Evolutionary conservation across 2,797 vertebrate species (phyloP), one percentile per base, ranked within the genome.

Genomic region (Nyctibius grandis): DNA sequence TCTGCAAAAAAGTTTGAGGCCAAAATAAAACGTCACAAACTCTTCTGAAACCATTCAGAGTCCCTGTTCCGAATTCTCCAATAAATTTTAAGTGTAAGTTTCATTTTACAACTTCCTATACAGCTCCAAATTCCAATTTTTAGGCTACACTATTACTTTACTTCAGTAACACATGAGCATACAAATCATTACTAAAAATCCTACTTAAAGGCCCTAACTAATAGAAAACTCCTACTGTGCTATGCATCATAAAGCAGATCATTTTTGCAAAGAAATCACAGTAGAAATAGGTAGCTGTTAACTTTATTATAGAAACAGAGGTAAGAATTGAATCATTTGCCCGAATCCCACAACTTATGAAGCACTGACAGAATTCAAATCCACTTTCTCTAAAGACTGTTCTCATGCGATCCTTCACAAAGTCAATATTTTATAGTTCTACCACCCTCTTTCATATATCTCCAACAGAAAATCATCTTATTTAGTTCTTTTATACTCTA

Each of bases 251-350:
- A 91, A 94, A 95, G 56, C 70, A 83, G 56, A 74, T 63, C 1
- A 45, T 93, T 91, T 92, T 45, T 84, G 64, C 53, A 83, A 85
- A 95, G 59, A 92, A 91, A 82, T 67, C 73, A 77, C 29, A 79
- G 36, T 21, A 74, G 82, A 83, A 89, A 80, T 28, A 89, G 31
- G 51, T 31, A 82, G n/a, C 40, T 81, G 45, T 65, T 87, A 90
- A 84, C 77, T 78, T 94, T 76, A 48, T 56, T 80, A 73, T 18
- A 77, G 74, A 84, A 91, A 47, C 20, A 73, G 61, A 73, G 9
- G 44, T 45, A 74, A 34, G 38, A 90, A 79, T 34, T 81, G 50
- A 81, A 50, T 50, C 22, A n/a, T 93, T 92, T 91, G 12, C 19
- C 56, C 5, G 28, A 76, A 83, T 85, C 33, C 40, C 33, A 75